Conservation (phyloP, 1,140 invertebrate species). For the Scaptomyza pallida region DNA sequence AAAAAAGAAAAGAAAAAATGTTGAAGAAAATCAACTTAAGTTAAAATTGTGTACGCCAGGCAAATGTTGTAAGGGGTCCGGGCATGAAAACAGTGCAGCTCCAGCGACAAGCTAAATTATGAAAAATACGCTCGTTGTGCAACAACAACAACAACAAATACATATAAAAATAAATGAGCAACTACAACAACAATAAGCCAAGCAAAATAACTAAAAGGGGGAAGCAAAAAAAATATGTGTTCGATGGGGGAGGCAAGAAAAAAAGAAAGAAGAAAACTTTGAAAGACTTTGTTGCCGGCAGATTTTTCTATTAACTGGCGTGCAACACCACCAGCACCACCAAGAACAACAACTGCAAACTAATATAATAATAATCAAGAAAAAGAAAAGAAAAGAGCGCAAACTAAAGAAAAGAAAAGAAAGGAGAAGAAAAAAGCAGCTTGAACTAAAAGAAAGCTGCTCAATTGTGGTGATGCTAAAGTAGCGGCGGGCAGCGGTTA, state of each 20-base stretch:
- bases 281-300: slow-evolving; percentile 66
- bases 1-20: slow-evolving; percentile 16
- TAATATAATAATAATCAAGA: slow-evolving; percentile 65
- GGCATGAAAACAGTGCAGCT: slow-evolving; percentile 28
- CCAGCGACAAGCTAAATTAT: slow-evolving; percentile 67
- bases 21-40: slow-evolving; percentile 66
- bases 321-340: slow-evolving; percentile 20
- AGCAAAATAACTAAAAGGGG: neutral
- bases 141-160: neutral
- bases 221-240: too few relatives aligned
- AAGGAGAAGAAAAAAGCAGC: slow-evolving; percentile 13
- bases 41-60: slow-evolving; percentile 51
- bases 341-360: slow-evolving; percentile 41
- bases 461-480: neutral
- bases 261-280: slow-evolving; percentile 41
- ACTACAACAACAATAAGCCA: slow-evolving; percentile 8
- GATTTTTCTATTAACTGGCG: slow-evolving; percentile 75
- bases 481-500: neutral
- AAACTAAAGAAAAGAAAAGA: too few relatives aligned
- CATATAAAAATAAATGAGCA: slow-evolving; percentile 20
- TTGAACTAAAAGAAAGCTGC: slow-evolving; percentile 36
- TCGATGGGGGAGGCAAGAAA: too few relatives aligned
- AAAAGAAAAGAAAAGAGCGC: slow-evolving; percentile 26
- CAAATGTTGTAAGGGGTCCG: neutral
- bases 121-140: slow-evolving; percentile 61